Evolutionary conservation across 2,113 vertebrate species (phyloP), one percentile per base, ranked within the genome.

Genomic region (Amphiprion percula): DNA sequence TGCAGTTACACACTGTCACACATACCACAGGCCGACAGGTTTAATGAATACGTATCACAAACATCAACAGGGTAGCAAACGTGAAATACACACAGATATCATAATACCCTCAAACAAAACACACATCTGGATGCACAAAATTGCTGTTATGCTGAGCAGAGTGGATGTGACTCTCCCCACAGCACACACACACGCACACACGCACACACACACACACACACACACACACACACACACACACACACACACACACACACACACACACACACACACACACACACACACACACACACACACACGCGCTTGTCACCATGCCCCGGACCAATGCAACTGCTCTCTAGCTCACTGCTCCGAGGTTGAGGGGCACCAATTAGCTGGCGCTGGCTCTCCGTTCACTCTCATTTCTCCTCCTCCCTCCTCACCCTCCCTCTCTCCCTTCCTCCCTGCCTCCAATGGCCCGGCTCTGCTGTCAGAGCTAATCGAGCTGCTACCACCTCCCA

Each of bases 381-480:
- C 77, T 87, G 79, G 67, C 82, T 80, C 79, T 84, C 68, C 68
- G 28, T 60, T 78, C 69, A 1, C 74, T 56, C 56, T 69, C 66
- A 55, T 52, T 70, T 69, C 49, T 47, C 26, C 50, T 30, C 37
- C 24, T 41, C 49, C 16, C 49, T 50, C 49, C n/a, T 19, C 26
- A 1, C 39, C 3, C 55, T 9, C 54, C 26, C 33, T 28, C 58
- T 58, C 39, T 33, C 15, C 39, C 77, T 39, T 28, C 11, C 75
- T 61, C 75, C 39, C 74, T 59, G 75, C 55, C 77, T 59, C 33
- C 24, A 4, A 77, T 86, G 2, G 82, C 87, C 66, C 5, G 19
- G 41, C 81, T 90, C 66, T 76, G 88, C 92, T 94, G 94, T 94
- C 94, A 94, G 87, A 85, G 82, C 87, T 92, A 92, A 94, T 94